Conservation (phyloP, 2,888 invertebrate genomes). For the Volucella inanis region DNA sequence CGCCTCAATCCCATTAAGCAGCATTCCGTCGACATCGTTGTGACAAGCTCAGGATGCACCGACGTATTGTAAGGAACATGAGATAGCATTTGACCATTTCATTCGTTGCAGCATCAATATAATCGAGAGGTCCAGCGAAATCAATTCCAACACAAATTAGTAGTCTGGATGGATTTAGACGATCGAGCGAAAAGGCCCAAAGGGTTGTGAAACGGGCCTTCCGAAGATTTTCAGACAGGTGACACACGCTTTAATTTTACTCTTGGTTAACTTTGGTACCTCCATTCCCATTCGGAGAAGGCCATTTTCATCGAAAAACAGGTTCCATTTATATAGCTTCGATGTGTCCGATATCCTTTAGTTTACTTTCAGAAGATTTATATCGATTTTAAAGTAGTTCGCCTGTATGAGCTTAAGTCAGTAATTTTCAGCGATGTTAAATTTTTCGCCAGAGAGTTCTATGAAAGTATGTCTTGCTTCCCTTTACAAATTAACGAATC, state of each 20-base stretch:
- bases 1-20: conserved; percentile 19
- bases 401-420: conserved; percentile 1
- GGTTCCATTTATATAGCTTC: neutral
- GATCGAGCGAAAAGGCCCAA: conserved; percentile 8
- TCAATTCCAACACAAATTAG: conserved; percentile 11
- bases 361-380: neutral
- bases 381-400: neutral
- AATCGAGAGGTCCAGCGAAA: conserved; percentile 14
- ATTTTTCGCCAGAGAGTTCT: neutral
- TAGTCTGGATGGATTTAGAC: conserved; percentile 2
- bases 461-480: neutral
- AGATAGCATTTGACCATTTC: conserved; percentile 7
- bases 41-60: conserved; percentile 9
- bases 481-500: neutral
- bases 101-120: too few species aligned
- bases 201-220: conserved; percentile 18
- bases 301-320: conserved; percentile 11
- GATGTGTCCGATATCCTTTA: neutral
- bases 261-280: conserved; percentile 19
- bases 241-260: conserved; percentile 13
- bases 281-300: conserved; percentile 5
- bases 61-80: conserved; percentile 11
- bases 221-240: conserved; percentile 18
- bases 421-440: neutral
- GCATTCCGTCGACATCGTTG: neutral